Base-by-base conservation (phyloP, 2,113 vertebrate species). In the Agapornis roseicollis region DNA sequence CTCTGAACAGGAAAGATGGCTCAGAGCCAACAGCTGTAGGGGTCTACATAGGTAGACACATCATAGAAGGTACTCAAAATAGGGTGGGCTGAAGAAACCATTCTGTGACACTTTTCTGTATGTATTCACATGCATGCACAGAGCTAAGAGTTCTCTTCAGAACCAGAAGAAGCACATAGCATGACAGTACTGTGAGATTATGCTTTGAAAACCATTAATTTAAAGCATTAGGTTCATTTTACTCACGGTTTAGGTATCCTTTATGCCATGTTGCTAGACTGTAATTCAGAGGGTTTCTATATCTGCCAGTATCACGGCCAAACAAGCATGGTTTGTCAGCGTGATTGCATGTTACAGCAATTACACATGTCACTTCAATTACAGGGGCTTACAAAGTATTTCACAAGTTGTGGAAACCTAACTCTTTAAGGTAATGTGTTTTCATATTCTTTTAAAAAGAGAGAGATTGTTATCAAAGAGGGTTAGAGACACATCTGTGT, bases 331-430 rank as follows among this genome's bases (percentile, higher is more conserved):
- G 27, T 93, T 85, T 49, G 46, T 31, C 88, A 94, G 61, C 86
- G 63, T n/a, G 81, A 86, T 84, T 28, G 23, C n/a, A 55, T 1
- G 17, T 28, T 81, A 29, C 9, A 27, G 28, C 39, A 80, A 24
- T 97, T 66, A 91, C 56, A 44, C 8, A 0, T 88, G 52, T 94
- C 84, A 29, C 93, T 96, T 97, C 66, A 42, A 97, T 98, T 97
- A 80, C 97, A 99, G 99, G 99, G 50, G 96, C 97, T 85, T 99
- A 99, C 97, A 98, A 97, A 96, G 98, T 98, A 80, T 98, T 99
- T 90, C 98, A 98, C 95, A 98, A 97, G 94, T 97, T 97, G 72
- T 95, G 97, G 93, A 99, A 98, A 95, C 96, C 98, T 60, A 97
- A 44, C 41, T 96, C 96, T 47, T 86, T 99, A 88, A 99, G 99